Evolutionary conservation across 1,140 invertebrate genomes (phyloP), one percentile per base, ranked within the genome.

Genomic region (Hylaeus anthracinus): DNA sequence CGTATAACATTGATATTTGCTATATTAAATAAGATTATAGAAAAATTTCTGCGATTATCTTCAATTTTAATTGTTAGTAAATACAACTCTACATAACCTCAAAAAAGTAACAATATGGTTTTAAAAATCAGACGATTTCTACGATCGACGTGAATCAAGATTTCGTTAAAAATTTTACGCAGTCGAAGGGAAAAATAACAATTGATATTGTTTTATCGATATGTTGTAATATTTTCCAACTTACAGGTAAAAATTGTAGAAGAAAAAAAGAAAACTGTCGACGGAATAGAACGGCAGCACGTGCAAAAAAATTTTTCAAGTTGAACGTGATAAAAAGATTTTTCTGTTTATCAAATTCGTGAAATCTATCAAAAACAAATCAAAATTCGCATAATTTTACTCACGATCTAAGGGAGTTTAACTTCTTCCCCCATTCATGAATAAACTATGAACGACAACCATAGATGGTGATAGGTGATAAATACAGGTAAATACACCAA

Each of bases 101-200:
- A 45, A 37, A 51, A 3, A 72, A 72, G 1, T 55, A 72, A 63
- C 45, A 76, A 81, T 76, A 76, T 69, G 56, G n/a, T 63, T 26
- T 5, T 39, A 51, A 53, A 55, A 41, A 55, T 74, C 14, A 0
- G 1, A 73, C 58, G 1, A 48, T 51, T 65, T 45, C n/a, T n/a
- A 9, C 2, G 14, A 65, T 26, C 10, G n/a, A 39, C 48, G 12
- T 15, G 2, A 41, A 3, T 15, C 15, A 41, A 51, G 15, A 45
- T 39, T 45, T n/a, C 3, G 12, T 39, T 1, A 4, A 69, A 55
- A 26, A 48, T 61, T 39, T 41, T 9, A 6, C 12, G 6, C n/a
- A 60, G 5, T 10, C 1, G 15, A 48, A 6, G 10, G 10, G 3
- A 14, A 51, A 56, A 39, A 58, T 5, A 9, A 58, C 37, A 12